Evolutionary conservation across 2,888 invertebrate genomes (phyloP).

Genomic region (Carcina quercana): DNA sequence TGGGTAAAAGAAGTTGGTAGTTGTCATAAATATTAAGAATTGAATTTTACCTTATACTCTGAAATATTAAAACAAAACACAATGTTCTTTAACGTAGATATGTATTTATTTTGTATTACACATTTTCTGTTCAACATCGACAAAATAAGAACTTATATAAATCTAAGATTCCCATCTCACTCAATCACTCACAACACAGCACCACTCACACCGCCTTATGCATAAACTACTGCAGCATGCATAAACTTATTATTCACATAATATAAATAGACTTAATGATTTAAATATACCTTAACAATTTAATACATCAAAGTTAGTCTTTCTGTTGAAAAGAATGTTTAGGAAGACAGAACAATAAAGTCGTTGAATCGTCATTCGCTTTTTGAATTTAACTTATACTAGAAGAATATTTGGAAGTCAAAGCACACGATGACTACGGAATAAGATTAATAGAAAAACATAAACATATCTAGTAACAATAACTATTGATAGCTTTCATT

Average conservation of each 20-base stretch:
- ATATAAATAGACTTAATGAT: constrained; percentile 38
- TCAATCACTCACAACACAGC: constrained; percentile 31
- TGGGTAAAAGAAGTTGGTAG: no score
- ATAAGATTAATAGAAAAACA: no score
- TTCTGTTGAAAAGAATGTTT: constrained; percentile 7
- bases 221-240: constrained; percentile 7
- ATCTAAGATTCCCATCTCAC: constrained; percentile 24
- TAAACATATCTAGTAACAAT: no score
- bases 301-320: constrained; percentile 4
- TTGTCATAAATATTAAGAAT: no score
- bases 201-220: constrained; percentile 26
- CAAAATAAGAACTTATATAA: constrained; percentile 20
- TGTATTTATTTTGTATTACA: constrained; percentile 40
- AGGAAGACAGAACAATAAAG: neutral
- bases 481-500: no score
- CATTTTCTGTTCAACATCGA: constrained; percentile 30
- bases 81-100: neutral
- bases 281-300: constrained; percentile 18
- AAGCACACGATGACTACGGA: no score
- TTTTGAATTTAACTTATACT: no score
- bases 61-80: no score
- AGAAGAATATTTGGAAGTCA: no score
- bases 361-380: no score
- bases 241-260: constrained; percentile 28
- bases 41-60: no score